Evolutionary conservation across 2,113 vertebrate genomes (phyloP), one percentile per base, ranked within the genome.

Genomic region (Cinclus mexicanus): DNA sequence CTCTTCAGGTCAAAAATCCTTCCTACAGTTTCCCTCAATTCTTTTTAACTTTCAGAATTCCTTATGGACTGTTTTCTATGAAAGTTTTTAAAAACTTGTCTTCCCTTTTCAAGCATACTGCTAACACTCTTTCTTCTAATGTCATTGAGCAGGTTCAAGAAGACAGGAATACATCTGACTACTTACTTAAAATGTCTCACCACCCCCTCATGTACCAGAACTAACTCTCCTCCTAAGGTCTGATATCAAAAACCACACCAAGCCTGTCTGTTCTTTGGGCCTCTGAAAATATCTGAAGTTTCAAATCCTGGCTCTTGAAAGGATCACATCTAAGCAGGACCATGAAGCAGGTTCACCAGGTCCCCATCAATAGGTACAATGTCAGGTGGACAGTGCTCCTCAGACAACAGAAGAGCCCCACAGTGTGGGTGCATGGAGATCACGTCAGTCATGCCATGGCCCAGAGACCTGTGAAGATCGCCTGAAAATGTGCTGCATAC

Each of bases 151-250:
- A 69, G 68, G 49, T 89, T 94, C 76, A 92, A 86, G 78, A 75
- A 90, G 83, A 76, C 67, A 89, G 57, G 28, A 94, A 65, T 90
- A 76, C 49, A 79, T 91, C 88, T 91, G 74, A 85, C 61, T 94
- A 7, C 65, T 83, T 90, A 69, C 59, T 82, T 69, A 76, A 91
- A 95, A 85, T 90, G 70, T 24, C 75, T 93, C 79, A 85, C 78
- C 68, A 39, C 49, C 33, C 53, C 41, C 57, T 93, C 86, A 69
- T 5, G 7, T 53, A 79, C 53, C 79, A 79, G 61, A 87, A 79
- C 50, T 57, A 85, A 33, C 57, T 52, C 19, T 69, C 7, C 57
- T 79, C 33, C 31, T 68, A 50, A 50, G 57, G 88, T 57, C 75
- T 95, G 70, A 53, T 92, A 77, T 72, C 90, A 94, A 87, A 87